Evolutionary conservation across 2,888 invertebrate species (phyloP), one percentile per base, ranked within the genome.

Genomic region (Rhynchonema sp.): DNA sequence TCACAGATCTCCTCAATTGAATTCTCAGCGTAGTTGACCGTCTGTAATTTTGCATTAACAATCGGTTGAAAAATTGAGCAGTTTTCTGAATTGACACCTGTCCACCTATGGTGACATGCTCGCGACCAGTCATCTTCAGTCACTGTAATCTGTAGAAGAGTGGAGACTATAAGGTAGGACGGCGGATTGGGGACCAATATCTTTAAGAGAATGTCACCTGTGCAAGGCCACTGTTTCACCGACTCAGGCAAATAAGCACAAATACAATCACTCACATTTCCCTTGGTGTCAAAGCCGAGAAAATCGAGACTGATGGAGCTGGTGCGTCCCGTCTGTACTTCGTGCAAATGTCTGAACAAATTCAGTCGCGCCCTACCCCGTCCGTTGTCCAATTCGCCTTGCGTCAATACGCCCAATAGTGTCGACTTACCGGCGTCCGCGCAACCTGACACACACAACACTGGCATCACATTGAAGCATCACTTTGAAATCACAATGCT

Each of bases 381-480:
- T 0, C 96, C 96, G 76, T 96, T 94, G 75, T 98, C 96, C 62
- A 90, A 78, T 73, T 87, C 87, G 29, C 94, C 92, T 76, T 94
- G 91, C 0, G 94, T 94, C 30, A 98, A 76, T 0, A 96, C 94
- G 38, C 38, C 38, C 30, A 94, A 80, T 38, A 96, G 79, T 0
- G 94, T 96, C 6, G 91, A 91, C 74, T 96, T 96, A n/a, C 94
- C 94, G 1, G 88, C 89, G 76, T 92, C 91, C 65, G 89, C 89
- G 66, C 87, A 87, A 0, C 96, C 96, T 73, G 92, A 81, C 38
- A 96, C 91, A 0, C n/a, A 92, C 92, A 2, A 91, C 82, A 57
- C 91, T 79, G 56, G 92, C 79, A 73, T 1, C 9, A 27, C 2
- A 55, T 46, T 13, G 2, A 38, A 26, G n/a, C 9, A 17, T 22